A percentile compares a stretch with the other conserved stretches of the same genome.
Conservation (phyloP, 2,888 invertebrate genomes). For the Lasioglossum vierecki region DNA sequence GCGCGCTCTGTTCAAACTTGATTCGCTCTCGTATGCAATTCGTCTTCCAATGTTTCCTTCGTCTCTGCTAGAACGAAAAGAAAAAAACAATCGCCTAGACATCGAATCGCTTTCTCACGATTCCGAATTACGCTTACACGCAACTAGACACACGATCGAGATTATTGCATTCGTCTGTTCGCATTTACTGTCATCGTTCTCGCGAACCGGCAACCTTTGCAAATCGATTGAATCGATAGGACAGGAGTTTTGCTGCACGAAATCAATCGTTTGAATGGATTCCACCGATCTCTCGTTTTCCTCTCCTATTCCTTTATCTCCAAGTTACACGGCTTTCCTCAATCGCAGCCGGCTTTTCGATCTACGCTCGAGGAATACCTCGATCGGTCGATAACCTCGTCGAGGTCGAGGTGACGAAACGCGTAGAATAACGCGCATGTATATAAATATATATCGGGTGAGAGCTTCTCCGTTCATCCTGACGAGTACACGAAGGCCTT, state of each 20-base stretch:
- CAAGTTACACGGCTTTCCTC: not conserved
- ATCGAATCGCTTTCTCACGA: not conserved
- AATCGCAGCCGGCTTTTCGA: not conserved
- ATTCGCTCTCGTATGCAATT: not conserved
- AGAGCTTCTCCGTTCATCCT: constrained; percentile 1
- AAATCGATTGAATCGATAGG: not conserved
- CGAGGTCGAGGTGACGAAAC: not conserved
- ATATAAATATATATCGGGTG: not conserved
- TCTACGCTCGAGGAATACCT: not conserved
- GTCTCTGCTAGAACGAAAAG: not conserved
- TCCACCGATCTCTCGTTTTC: not conserved
- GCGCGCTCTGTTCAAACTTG: not conserved
- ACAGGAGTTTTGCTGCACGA: not conserved
- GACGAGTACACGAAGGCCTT: not conserved
- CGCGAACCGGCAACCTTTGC: not conserved
- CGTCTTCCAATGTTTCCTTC: not conserved
- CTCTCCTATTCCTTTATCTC: not conserved
- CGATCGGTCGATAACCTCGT: not conserved
- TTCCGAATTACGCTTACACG: not conserved
- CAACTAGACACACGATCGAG: not conserved
- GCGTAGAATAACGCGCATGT: not conserved
- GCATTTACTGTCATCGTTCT: not conserved
- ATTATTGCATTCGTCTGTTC: not conserved
- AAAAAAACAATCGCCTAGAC: not conserved
- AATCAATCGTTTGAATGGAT: not conserved